Base-by-base conservation (phyloP, 2,797 vertebrate species). In the Manis javanica region DNA sequence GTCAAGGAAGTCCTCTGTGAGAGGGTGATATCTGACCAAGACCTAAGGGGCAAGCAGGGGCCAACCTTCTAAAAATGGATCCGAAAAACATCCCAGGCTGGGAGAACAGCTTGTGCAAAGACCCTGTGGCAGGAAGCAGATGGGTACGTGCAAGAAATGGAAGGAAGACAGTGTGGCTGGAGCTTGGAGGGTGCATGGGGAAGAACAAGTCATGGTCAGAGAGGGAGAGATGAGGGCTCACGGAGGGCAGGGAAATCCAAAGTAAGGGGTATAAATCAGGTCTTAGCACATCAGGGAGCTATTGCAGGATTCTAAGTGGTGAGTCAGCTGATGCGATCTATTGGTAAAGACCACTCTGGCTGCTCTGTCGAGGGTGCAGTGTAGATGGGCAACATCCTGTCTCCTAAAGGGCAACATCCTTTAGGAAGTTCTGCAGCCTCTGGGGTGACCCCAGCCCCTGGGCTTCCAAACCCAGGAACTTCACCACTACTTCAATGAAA, bases 1-100 rank as follows among this genome's bases (percentile, higher is more conserved):
- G 42, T 87, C 53, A 87, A 81, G 53, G 49, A 94, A 83, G 57
- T 16, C 24, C 19, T 46, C 42, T 37, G 69, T 64, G 29, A 85
- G 68, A 90, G 78, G 42, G 18, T 21, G 31, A 53, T 53, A 77
- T 39, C 1, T 75, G 87, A 81, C 46, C 31, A 68, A 84, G 68
- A 42, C 9, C 71, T 64, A 72, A 84, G 42, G 2, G 81, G 64
- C 34, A 59, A 63, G 51, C 31, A 85, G 86, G n/a, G 53, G n/a
- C 37, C 53, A 77, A 0, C 34, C n/a, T 49, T 59, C 31, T 39
- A 83, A 87, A 66, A 68, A 91, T 14, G 8, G 59, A 49, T 86
- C 57, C 68, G 66, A 59, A 66, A 75, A 63, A 24, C 72, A 71
- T 46, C 21, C 49, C 34, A 15, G 61, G 34, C 14, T 39, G 18